Base-by-base conservation (phyloP, 2,113 vertebrate genomes). In the Notarius lentiginosus region DNA sequence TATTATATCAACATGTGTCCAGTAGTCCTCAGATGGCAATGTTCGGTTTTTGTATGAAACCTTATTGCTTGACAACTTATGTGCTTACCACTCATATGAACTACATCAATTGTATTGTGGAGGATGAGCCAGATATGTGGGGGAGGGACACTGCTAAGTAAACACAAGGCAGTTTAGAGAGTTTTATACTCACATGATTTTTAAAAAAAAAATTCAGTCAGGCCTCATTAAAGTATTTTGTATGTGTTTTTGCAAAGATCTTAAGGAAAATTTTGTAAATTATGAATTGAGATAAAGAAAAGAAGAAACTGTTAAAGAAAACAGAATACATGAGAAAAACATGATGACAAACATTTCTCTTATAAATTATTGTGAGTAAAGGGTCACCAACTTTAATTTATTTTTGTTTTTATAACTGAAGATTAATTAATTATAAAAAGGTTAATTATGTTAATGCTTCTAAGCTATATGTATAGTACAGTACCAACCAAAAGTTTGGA, bases 121-220 rank as follows among this genome's bases (percentile, higher is more conserved):
- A 60, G n/a, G n/a, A 27, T 11, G 20, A 68, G 75, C 24, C 27
- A 20, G 84, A 66, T 79, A 55, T 66, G 56, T 85, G 61, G 75
- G 76, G 84, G 61, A 41, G 61, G 84, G 60, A 49, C 70, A 77
- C 47, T 55, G 76, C 61, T 79, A 47, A 86, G 18, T 73, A 79
- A 86, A 86, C 63, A 65, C 17, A 55, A 12, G 73, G n/a, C 6
- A 7, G 49, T 47, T 76, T 63, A 63, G 47, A 85, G 58, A 53
- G 58, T 5, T 79, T 85, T 79, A 34, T 20, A 12, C 22, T 85
- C 53, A 63, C 41, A 15, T 6, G 14, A 79, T 79, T n/a, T n/a
- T n/a, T n/a, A n/a, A n/a, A n/a, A n/a, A n/a, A n/a, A n/a, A n/a
- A n/a, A n/a, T 12, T 30, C 27, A 47, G 5, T 56, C 41, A 5